These are phyloP conservation scores for Ambastaia sidthimunki DNA, from an alignment of 2,797 vertebrate species.

Conservation along the genomic window DNA sequence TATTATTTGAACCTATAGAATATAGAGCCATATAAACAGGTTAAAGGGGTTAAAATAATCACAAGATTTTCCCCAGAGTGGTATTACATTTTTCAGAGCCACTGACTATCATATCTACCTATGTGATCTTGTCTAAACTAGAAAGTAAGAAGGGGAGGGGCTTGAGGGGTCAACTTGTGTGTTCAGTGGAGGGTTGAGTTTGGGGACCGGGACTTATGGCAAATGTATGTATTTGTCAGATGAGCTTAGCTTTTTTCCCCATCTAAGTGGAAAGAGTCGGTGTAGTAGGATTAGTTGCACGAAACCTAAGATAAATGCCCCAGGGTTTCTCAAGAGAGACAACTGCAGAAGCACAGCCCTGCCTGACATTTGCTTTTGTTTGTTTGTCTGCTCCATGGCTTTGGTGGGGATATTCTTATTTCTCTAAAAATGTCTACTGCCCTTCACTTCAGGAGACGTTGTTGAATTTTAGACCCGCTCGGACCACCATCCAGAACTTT, in stretches of 20 bases:
- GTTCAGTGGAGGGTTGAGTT: constrained; percentile 35
- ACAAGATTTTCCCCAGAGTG: constrained; percentile 74
- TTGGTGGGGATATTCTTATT: constrained; percentile 23
- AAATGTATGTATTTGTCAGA: constrained; percentile 47
- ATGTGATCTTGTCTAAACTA: constrained; percentile 56
- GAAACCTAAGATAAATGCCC: constrained; percentile 46
- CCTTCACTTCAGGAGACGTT: neutral
- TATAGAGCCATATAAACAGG: constrained; percentile 82
- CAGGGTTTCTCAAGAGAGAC: constrained; percentile 17
- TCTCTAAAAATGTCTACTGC: constrained; percentile 32
- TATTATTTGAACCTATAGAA: constrained; percentile 81
- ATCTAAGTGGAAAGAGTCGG: constrained; percentile 50
- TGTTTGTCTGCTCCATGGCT: constrained; percentile 34
- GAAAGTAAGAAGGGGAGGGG: constrained; percentile 54
- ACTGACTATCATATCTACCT: constrained; percentile 50
- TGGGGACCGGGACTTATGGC: constrained; percentile 49
- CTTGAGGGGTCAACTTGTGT: constrained; percentile 10
- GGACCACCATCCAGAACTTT: neutral
- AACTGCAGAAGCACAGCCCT: constrained; percentile 18
- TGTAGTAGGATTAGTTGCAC: constrained; percentile 57
- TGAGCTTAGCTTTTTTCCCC: constrained; percentile 23
- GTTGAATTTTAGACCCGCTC: neutral
- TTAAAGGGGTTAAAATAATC: constrained; percentile 78
- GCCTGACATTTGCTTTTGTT: constrained; percentile 43
- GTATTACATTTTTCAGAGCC: constrained; percentile 74